Percentiles rank a stretch among this genome's conserved stretches.
phyloP scores from a whole-genome alignment of 2,113 vertebrate genomes.

The Plectropomus leopardus region DNA sequence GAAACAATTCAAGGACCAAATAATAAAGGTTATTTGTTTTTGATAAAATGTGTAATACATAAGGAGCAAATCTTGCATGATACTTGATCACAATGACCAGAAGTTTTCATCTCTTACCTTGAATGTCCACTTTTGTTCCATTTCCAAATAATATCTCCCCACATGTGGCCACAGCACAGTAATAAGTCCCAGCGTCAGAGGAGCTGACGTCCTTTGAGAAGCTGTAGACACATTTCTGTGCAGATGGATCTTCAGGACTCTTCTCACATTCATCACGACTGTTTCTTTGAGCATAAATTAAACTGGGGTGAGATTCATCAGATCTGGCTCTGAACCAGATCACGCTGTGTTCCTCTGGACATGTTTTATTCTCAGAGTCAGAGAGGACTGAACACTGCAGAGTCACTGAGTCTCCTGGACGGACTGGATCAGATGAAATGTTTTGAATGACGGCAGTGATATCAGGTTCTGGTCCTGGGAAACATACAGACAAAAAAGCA shows the following conservation, averaged over 20 bases:
- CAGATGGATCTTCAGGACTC: not conserved
- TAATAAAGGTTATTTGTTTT: too few species aligned
- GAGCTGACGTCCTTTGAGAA: too few species aligned
- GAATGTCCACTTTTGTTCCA: conserved; percentile 32
- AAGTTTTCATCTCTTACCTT: conserved; percentile 27
- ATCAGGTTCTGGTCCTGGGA: conserved; percentile 19
- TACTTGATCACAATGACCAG: too few species aligned
- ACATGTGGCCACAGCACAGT: conserved; percentile 7
- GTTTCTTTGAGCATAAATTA: conserved; percentile 8
- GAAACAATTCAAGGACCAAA: conserved; percentile 1
- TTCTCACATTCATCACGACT: not conserved
- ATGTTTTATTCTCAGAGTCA: conserved; percentile 13
- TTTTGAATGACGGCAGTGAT: not conserved
- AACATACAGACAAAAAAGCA: too few species aligned
- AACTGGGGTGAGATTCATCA: conserved; percentile 1
- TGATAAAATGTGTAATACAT: too few species aligned
- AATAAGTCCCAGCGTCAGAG: too few species aligned
- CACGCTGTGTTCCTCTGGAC: conserved; percentile 28
- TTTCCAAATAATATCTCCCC: conserved; percentile 29
- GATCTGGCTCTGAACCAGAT: conserved; percentile 55
- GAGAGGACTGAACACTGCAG: conserved; percentile 57
- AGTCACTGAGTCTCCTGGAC: conserved; percentile 30
- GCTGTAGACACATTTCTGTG: too few species aligned
- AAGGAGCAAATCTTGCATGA: too few species aligned
- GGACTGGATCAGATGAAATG: conserved; percentile 5